Percentiles rank a stretch among this genome's conserved stretches.
These are phyloP conservation scores for Microcebus murinus DNA, from an alignment of 2,113 vertebrate genomes.

Conservation along the genomic window DNA sequence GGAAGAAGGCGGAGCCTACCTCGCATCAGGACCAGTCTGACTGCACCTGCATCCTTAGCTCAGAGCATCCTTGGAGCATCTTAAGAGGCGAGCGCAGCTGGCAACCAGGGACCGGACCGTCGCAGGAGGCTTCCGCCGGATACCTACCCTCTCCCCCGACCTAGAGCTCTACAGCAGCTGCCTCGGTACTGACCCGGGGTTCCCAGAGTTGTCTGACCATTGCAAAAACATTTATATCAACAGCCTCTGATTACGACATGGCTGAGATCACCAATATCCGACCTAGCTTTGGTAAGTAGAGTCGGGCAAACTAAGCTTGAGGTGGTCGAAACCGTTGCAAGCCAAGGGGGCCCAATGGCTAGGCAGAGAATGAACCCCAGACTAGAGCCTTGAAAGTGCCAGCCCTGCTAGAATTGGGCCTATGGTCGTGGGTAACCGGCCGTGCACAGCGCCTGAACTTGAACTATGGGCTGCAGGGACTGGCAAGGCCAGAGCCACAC, in stretches of 20 bases:
- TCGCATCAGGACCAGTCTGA: conserved; percentile 84
- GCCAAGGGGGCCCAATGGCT: background rate
- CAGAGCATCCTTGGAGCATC: conserved; percentile 81
- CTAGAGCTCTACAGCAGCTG: conserved; percentile 24
- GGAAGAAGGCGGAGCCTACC: conserved; percentile 78
- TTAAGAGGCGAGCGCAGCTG: conserved; percentile 64
- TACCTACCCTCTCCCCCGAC: conserved; percentile 33
- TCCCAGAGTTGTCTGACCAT: conserved; percentile 37
- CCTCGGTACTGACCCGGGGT: conserved; percentile 11
- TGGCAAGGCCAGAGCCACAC: background rate
- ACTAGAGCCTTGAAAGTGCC: background rate
- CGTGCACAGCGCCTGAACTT: background rate
- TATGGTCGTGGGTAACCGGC: background rate
- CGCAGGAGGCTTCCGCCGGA: conserved; percentile 58
- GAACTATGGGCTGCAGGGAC: background rate
- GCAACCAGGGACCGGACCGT: conserved; percentile 32
- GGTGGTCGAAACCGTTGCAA: background rate
- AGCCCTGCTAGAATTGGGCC: background rate
- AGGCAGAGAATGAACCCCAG: background rate
- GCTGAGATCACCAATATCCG: conserved; percentile 86
- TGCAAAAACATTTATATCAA: conserved; percentile 54
- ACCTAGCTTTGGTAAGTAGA: conserved; percentile 85
- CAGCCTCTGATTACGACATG: conserved; percentile 80
- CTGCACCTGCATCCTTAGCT: conserved; percentile 83
- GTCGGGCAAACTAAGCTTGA: conserved; percentile 8